Evolutionary conservation across 2,888 invertebrate genomes (phyloP).

Genomic region (Eugnorisma glareosa): DNA sequence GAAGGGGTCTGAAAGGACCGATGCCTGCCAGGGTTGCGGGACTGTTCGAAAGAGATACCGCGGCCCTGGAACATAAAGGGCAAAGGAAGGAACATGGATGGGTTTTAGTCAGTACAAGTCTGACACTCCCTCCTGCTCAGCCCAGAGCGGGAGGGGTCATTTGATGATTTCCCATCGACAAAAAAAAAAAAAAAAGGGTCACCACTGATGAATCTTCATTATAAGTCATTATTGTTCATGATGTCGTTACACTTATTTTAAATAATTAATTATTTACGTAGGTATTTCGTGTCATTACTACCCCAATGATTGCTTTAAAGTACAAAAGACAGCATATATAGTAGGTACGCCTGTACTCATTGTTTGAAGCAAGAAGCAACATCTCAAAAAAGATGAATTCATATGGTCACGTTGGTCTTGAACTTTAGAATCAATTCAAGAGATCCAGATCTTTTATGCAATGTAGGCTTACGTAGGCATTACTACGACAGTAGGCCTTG

Average conservation of each 20-base stretch:
- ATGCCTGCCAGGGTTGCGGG: no score
- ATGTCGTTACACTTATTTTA: slow-evolving; percentile 7
- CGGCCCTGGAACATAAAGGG: no score
- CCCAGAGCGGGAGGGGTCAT: no score
- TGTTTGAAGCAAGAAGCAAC: slow-evolving; percentile 5
- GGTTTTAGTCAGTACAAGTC: no score
- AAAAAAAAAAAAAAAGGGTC: no score
- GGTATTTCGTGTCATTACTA: background rate
- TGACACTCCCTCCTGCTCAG: no score
- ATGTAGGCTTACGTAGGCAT: slow-evolving; percentile 17
- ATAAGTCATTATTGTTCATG: slow-evolving; percentile 22
- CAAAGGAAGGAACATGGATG: no score
- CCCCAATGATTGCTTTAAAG: slow-evolving; percentile 3
- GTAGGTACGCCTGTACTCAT: no score
- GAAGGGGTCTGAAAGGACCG: no score
- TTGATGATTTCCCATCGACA: no score
- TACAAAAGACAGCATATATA: background rate
- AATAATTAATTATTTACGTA: slow-evolving; percentile 3
- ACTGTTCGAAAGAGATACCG: no score
- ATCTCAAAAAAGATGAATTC: slow-evolving; percentile 10
- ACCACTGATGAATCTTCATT: slow-evolving; percentile 53
- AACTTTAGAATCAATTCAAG: slow-evolving; percentile 27
- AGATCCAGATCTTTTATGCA: slow-evolving; percentile 17
- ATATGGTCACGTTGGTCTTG: slow-evolving; percentile 19
- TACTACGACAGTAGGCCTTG: slow-evolving; percentile 47